Percentiles rank a stretch among this genome's conserved stretches.
These are phyloP conservation scores for Drosophila pseudotalamancana DNA, from an alignment of 2,888 invertebrate genomes.

Conservation along the genomic window DNA sequence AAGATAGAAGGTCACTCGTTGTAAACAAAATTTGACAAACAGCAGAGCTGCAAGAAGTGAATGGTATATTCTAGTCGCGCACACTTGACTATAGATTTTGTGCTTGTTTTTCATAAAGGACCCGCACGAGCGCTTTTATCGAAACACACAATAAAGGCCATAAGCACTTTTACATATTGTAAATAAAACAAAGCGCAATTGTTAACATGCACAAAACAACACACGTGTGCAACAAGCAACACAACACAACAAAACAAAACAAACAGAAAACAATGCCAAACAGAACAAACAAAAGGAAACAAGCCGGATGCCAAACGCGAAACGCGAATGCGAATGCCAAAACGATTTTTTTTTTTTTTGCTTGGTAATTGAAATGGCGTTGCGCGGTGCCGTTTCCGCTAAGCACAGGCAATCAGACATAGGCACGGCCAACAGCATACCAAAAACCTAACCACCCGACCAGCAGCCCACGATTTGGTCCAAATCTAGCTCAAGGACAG, in stretches of 20 bases:
- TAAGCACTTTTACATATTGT: constrained; percentile 60
- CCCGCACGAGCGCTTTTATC: constrained; percentile 27
- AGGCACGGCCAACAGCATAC: constrained; percentile 44
- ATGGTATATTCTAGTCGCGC: too few species aligned
- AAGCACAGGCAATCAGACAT: constrained; percentile 57
- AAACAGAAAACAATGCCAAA: constrained; percentile 36
- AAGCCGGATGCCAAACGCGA: constrained; percentile 9
- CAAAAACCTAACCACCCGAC: not conserved
- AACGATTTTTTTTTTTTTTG: not conserved
- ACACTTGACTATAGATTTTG: too few species aligned
- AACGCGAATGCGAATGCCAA: constrained; percentile 8
- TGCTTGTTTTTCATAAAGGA: constrained; percentile 24
- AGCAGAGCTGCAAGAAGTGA: too few species aligned
- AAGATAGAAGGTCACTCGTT: too few species aligned
- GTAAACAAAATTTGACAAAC: too few species aligned
- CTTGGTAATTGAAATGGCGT: constrained; percentile 66
- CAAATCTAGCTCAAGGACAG: constrained; percentile 64
- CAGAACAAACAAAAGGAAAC: constrained; percentile 37
- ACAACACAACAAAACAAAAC: too few species aligned
- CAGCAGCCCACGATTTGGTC: not conserved
- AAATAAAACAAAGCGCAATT: constrained; percentile 66
- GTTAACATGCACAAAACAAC: constrained; percentile 52
- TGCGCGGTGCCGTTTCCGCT: constrained; percentile 59
- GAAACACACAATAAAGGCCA: constrained; percentile 29
- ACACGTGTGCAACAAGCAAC: constrained; percentile 40